Base-by-base conservation (phyloP, 2,113 vertebrate genomes). In the Salvator merianae region DNA sequence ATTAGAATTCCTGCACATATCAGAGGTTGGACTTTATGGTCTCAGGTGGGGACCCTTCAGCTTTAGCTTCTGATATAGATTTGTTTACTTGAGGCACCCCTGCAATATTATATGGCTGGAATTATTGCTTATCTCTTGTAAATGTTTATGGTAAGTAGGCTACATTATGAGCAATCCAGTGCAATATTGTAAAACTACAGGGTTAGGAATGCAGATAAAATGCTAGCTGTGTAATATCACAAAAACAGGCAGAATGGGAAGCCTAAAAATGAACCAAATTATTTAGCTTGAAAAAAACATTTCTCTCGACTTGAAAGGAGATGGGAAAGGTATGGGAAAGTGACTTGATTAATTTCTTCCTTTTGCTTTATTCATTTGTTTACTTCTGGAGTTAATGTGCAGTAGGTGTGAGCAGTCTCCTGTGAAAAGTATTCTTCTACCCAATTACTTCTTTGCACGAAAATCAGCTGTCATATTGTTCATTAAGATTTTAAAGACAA, bases 351-450 rank as follows among this genome's bases (percentile, higher is more conserved):
- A 74, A 77, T 62, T 3, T 78, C 74, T 66, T 68, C 28, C 68
- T 72, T 32, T 36, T 65, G 43, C 79, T 93, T 85, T 68, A 40
- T 78, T 88, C 13, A 18, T 53, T 84, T 50, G 30, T 50, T 55
- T 91, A 85, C 74, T 85, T 84, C 81, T 87, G 90, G 53, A 70
- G 50, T 83, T 59, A 74, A 59, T 77, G 53, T 62, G 5, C 22
- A 24, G 66, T 65, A 69, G 34, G 3, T 34, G 34, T 36, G 10
- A 40, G 26, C 0, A 0, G n/a, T 50, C 72, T 70, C 65, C 70
- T 59, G 55, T 62, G 32, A 5, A 65, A 81, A 0, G 0, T n/a
- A 30, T 65, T 82, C 50, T 86, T 86, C 32, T 53, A 85, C 74
- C 72, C 34, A 59, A 63, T 77, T 85, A 28, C 70, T 38, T 80